A percentile compares a stretch with the other conserved stretches of the same genome.
Conservation (phyloP, 2,113 vertebrate genomes). For the Paralichthys olivaceus region DNA sequence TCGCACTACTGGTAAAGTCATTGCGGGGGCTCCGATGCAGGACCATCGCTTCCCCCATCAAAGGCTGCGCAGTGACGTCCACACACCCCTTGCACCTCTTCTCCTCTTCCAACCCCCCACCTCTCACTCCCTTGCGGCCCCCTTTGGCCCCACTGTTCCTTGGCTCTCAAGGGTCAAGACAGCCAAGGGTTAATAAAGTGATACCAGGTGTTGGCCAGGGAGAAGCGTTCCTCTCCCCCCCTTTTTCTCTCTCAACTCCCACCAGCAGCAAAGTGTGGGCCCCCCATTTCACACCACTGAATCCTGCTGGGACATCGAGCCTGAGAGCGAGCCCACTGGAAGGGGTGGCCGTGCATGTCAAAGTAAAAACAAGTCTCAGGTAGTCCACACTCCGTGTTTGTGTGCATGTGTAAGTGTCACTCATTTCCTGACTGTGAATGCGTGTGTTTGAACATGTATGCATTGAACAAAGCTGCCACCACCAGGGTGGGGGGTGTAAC, state of each 20-base stretch:
- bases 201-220: conserved; percentile 85
- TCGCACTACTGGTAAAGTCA: conserved; percentile 86
- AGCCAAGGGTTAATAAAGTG: conserved; percentile 87
- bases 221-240: conserved; percentile 29
- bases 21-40: conserved; percentile 76
- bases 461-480: conserved; percentile 27
- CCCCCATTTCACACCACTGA: conserved; percentile 76
- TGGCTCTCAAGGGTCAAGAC: conserved; percentile 78
- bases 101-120: conserved; percentile 45
- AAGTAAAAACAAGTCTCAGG: conserved; percentile 57
- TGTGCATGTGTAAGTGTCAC: conserved; percentile 37
- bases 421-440: conserved; percentile 26
- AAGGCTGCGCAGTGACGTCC: conserved; percentile 78
- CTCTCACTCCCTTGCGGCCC: conserved; percentile 55
- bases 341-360: conserved; percentile 53
- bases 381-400: conserved; percentile 36
- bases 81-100: conserved; percentile 50
- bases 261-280: conserved; percentile 67
- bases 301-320: conserved; percentile 62
- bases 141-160: conserved; percentile 78
- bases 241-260: conserved; percentile 57
- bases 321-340: conserved; percentile 33
- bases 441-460: conserved; percentile 35
- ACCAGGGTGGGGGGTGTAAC: background rate
- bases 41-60: conserved; percentile 80